phyloP scores from a whole-genome alignment of 2,797 vertebrate genomes.

The Natrix natrix region DNA sequence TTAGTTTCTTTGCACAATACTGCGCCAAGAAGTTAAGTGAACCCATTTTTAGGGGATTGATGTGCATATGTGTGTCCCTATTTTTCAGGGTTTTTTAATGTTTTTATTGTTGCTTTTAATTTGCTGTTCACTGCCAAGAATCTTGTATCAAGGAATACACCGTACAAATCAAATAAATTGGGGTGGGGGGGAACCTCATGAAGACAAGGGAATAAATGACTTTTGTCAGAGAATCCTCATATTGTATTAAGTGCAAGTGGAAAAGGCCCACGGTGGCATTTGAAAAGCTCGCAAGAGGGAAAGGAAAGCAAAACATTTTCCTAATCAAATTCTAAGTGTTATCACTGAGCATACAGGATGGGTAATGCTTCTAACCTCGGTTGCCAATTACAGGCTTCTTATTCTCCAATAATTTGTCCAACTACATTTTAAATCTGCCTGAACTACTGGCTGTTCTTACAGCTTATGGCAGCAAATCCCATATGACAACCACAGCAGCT shows the following conservation, averaged over 20 bases:
- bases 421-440: background rate
- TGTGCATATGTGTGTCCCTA: background rate
- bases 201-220: background rate
- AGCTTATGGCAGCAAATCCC: background rate
- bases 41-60: background rate
- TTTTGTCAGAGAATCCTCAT: background rate
- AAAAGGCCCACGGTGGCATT: background rate
- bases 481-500: background rate
- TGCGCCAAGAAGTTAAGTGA: background rate
- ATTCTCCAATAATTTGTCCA: background rate
- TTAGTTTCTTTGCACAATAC: background rate
- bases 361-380: background rate
- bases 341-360: background rate
- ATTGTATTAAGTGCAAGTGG: background rate
- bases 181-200: background rate
- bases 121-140: background rate
- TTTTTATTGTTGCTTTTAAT: background rate
- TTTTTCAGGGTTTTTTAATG: background rate
- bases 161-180: background rate
- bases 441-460: background rate
- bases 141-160: background rate
- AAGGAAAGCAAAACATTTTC: background rate
- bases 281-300: no score
- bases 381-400: background rate
- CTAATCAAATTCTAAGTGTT: background rate